Evolutionary conservation across 2,888 invertebrate species (phyloP).

Genomic region (Drosophila subsilvestris): DNA sequence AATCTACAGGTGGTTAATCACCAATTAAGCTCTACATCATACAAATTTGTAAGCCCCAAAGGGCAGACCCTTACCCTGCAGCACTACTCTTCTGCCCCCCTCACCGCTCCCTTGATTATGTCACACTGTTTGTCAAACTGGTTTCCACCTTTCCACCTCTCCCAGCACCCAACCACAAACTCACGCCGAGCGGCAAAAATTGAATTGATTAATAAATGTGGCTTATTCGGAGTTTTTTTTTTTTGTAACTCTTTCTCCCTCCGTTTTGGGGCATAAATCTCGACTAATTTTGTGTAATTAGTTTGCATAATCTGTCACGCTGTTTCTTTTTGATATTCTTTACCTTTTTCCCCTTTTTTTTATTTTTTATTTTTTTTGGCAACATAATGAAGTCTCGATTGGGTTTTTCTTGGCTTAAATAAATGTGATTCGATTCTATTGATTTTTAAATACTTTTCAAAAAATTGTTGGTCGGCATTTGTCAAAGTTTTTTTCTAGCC

Average conservation of each 20-base stretch:
- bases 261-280: conserved; percentile 65
- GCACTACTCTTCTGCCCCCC: conserved; percentile 47
- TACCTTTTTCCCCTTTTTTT: conserved; percentile 19
- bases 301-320: conserved; percentile 78
- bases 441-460: conserved; percentile 50
- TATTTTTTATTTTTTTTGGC: conserved; percentile 41
- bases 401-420: conserved; percentile 65
- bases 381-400: conserved; percentile 52
- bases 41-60: conserved; percentile 81
- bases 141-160: conserved; percentile 27
- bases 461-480: conserved; percentile 55
- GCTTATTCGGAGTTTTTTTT: conserved; percentile 28
- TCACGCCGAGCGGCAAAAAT: conserved; percentile 68
- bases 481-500: conserved; percentile 53
- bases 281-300: conserved; percentile 77
- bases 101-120: conserved; percentile 60
- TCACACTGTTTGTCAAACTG: conserved; percentile 73
- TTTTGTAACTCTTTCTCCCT: conserved; percentile 30
- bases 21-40: conserved; percentile 83
- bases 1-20: conserved; percentile 83
- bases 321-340: conserved; percentile 51
- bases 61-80: conserved; percentile 42
- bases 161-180: conserved; percentile 16
- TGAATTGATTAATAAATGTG: conserved; percentile 74
- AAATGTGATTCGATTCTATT: conserved; percentile 77